These are phyloP conservation scores for Microctenopoma steveboyesi DNA, from an alignment of 2,797 vertebrate genomes.

Conservation along the genomic window DNA sequence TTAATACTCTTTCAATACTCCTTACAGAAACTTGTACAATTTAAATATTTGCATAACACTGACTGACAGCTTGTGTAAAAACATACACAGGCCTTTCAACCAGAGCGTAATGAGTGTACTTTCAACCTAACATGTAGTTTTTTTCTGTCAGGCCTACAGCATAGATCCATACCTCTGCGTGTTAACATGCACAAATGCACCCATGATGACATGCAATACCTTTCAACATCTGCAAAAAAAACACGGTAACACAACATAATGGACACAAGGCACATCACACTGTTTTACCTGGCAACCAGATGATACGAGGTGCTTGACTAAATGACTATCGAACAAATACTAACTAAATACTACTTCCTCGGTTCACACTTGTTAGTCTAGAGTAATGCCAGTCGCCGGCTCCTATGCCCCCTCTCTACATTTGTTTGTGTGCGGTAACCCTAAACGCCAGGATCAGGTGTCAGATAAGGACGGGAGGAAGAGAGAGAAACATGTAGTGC, in stretches of 20 bases:
- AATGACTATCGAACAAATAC: conserved; percentile 24
- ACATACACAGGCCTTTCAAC: background rate
- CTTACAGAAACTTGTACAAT: background rate
- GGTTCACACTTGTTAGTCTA: conserved; percentile 56
- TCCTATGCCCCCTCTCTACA: conserved; percentile 11
- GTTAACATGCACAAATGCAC: background rate
- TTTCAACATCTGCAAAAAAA: background rate
- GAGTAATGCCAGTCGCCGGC: conserved; percentile 29
- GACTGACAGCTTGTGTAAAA: background rate
- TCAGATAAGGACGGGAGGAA: conserved; percentile 40
- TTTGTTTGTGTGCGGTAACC: conserved; percentile 59
- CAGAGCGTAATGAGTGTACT: background rate
- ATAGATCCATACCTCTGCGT: background rate
- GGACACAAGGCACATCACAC: background rate
- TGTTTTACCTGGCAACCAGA: conserved; percentile 57
- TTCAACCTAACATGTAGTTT: background rate
- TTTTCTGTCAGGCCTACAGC: background rate
- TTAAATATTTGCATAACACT: background rate
- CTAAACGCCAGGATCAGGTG: conserved; percentile 66
- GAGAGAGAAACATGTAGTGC: background rate
- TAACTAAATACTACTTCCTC: conserved; percentile 35
- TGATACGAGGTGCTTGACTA: conserved; percentile 5
- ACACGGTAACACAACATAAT: background rate
- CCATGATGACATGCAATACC: background rate
- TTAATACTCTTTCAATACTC: background rate